These are phyloP conservation scores for Aythya baeri DNA, from an alignment of 2,113 vertebrate genomes.

Conservation along the genomic window DNA sequence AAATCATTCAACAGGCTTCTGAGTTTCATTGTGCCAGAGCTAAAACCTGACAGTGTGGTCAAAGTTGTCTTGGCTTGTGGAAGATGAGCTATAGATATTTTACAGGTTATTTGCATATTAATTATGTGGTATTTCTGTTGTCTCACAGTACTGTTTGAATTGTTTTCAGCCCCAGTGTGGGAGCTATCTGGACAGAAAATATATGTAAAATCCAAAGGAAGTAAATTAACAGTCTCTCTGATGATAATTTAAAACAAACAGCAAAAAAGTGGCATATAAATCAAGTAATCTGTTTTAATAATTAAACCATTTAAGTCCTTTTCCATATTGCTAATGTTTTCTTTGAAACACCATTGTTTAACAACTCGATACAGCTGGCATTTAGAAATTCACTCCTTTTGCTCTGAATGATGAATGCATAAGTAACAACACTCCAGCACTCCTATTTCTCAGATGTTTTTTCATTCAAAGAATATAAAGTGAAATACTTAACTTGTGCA, in stretches of 20 bases:
- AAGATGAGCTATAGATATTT: background rate
- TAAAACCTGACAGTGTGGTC: fast-evolving
- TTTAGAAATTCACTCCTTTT: background rate
- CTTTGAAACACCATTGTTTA: background rate
- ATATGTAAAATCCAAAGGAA: background rate
- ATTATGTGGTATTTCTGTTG: background rate
- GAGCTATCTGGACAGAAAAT: background rate
- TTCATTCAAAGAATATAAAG: background rate
- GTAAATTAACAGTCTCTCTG: background rate
- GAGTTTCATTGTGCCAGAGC: background rate
- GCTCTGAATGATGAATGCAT: background rate
- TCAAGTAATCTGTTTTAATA: constrained; percentile 19
- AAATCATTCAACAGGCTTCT: background rate
- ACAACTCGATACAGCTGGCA: background rate
- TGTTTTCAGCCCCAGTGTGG: background rate
- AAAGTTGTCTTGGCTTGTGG: background rate
- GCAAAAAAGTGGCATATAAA: background rate
- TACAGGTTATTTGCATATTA: background rate
- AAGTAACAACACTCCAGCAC: background rate
- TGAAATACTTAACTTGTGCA: background rate
- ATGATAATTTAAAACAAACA: background rate
- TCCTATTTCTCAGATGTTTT: background rate
- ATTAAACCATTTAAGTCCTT: background rate
- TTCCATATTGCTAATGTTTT: background rate
- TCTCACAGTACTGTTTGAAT: background rate